These are phyloP conservation scores for Bradypus variegatus DNA, from an alignment of 2,797 vertebrate species.

Conservation along the genomic window DNA sequence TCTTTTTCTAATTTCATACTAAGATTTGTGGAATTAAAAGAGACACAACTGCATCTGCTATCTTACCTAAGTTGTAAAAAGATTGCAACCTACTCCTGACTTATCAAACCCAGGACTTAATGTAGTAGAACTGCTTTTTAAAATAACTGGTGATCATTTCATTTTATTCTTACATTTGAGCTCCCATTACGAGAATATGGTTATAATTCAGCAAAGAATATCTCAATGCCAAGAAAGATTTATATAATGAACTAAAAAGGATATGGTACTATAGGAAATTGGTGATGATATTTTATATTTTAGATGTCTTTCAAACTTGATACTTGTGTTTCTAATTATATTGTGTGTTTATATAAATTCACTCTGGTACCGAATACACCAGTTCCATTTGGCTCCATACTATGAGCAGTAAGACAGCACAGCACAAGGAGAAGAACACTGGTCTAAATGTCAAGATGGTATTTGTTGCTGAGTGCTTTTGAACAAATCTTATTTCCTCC, in stretches of 20 bases:
- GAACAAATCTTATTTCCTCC: neutral
- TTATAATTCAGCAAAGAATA: neutral
- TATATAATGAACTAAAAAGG: neutral
- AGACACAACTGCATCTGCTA: neutral
- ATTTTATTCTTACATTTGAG: neutral
- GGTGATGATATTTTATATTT: neutral
- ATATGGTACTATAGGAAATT: neutral
- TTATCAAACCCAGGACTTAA: neutral
- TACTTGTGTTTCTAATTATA: neutral
- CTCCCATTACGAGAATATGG: neutral
- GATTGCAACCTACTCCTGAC: neutral
- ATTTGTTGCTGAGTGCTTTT: neutral
- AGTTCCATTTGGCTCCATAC: neutral
- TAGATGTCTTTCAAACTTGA: neutral
- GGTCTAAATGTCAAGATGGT: neutral
- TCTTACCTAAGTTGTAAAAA: neutral
- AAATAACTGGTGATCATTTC: neutral
- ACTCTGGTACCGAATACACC: neutral
- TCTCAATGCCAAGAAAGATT: neutral
- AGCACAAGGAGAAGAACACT: neutral
- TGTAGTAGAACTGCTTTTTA: neutral
- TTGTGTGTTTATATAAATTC: neutral
- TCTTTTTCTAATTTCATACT: neutral
- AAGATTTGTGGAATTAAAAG: neutral
- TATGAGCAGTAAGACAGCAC: fast-evolving